These are phyloP conservation scores for Diorhabda sublineata DNA, from an alignment of 1,140 invertebrate species.

Conservation along the genomic window DNA sequence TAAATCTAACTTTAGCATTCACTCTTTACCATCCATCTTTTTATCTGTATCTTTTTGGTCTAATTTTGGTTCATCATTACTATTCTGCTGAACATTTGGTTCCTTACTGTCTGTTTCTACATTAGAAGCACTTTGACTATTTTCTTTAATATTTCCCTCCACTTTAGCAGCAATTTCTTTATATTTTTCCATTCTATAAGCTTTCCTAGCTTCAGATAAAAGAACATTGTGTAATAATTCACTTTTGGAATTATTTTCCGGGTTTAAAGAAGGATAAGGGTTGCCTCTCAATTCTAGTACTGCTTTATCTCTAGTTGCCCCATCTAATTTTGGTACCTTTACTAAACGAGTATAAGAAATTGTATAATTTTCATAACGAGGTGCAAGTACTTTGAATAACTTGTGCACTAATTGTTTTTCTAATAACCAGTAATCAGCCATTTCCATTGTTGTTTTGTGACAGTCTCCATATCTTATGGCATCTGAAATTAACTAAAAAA, in stretches of 20 bases:
- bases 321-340: conserved; percentile 61
- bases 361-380: conserved; percentile 69
- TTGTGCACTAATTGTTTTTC: conserved; percentile 90
- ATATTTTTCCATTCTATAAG: conserved; percentile 51
- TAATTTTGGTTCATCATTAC: no score
- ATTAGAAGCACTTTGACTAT: not conserved
- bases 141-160: conserved; percentile 24
- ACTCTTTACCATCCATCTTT: no score
- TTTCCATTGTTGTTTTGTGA: conserved; percentile 81
- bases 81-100: no score
- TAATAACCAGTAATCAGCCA: conserved; percentile 82
- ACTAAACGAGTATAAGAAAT: conserved; percentile 70
- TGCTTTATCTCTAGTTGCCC: conserved; percentile 50
- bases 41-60: no score
- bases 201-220: conserved; percentile 68
- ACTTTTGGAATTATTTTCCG: conserved; percentile 54
- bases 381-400: conserved; percentile 87
- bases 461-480: conserved; percentile 81
- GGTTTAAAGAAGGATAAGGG: conserved; percentile 59
- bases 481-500: conserved; percentile 75
- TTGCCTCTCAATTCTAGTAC: conserved; percentile 79
- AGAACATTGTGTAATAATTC: conserved; percentile 67
- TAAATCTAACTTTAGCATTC: no score
- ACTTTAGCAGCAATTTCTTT: conserved; percentile 44
- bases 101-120: not conserved